phyloP scores from a whole-genome alignment of 1,140 invertebrate genomes.

The Cotesia typhae region DNA sequence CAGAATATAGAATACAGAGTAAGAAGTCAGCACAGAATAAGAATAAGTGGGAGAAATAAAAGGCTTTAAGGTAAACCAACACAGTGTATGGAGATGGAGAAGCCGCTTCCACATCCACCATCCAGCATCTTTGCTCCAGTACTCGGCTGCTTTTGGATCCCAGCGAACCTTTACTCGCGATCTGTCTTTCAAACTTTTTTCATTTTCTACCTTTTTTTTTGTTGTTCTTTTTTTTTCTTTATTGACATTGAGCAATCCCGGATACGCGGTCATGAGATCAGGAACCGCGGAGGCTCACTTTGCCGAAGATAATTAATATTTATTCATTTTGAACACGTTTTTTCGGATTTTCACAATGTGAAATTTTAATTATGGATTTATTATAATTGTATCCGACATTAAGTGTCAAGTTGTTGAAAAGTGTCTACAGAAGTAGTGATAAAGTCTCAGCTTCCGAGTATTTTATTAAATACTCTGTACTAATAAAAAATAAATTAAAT shows the following conservation, averaged over 20 bases:
- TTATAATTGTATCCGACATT: too few species aligned
- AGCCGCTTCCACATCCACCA: neutral
- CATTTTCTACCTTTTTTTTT: constrained; percentile 21
- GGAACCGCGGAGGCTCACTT: constrained; percentile 48
- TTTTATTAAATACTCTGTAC: too few species aligned
- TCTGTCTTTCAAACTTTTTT: neutral
- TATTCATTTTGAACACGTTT: constrained; percentile 6
- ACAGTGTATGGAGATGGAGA: constrained; percentile 30
- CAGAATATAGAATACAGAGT: too few species aligned
- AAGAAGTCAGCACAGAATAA: too few species aligned
- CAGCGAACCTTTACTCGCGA: too few species aligned
- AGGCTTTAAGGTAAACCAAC: constrained; percentile 32
- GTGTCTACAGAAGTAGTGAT: too few species aligned
- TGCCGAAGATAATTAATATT: neutral
- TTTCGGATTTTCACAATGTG: constrained; percentile 1
- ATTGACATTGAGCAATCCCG: constrained; percentile 42
- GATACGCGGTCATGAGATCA: constrained; percentile 42
- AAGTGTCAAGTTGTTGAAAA: too few species aligned
- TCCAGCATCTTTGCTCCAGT: neutral
- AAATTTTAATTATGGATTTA: too few species aligned
- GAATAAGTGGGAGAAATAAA: constrained; percentile 8
- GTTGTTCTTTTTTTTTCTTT: constrained; percentile 49
- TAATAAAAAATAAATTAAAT: too few species aligned
- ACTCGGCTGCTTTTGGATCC: too few species aligned
- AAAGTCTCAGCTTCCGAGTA: too few species aligned